These are phyloP conservation scores for Oxygymnocypris stewartii DNA, from an alignment of 2,113 vertebrate species.

Conservation along the genomic window DNA sequence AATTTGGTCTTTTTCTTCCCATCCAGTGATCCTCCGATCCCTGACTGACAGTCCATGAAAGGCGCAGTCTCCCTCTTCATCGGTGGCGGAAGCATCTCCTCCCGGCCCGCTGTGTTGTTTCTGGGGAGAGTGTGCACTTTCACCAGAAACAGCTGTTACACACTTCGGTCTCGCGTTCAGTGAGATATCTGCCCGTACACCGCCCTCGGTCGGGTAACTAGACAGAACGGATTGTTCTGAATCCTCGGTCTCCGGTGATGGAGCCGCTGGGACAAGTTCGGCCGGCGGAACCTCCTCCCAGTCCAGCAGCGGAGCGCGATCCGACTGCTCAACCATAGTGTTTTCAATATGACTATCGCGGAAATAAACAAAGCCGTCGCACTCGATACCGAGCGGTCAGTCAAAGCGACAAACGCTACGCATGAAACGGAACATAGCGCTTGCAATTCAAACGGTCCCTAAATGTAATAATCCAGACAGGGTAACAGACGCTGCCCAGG, in stretches of 20 bases:
- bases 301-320: constrained; percentile 88
- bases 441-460: neutral
- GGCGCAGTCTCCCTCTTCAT: constrained; percentile 56
- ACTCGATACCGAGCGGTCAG: neutral
- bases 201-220: constrained; percentile 53
- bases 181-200: constrained; percentile 57
- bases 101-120: constrained; percentile 50
- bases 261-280: constrained; percentile 65
- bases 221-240: constrained; percentile 57
- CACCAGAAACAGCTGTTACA: constrained; percentile 63
- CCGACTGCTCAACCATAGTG: constrained; percentile 87
- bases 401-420: neutral
- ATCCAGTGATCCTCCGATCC: constrained; percentile 67
- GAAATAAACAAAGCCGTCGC: neutral
- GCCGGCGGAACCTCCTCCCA: constrained; percentile 88
- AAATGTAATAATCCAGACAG: neutral
- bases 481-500: constrained; percentile 38
- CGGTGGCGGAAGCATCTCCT: constrained; percentile 57
- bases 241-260: constrained; percentile 57
- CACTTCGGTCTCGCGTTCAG: constrained; percentile 58
- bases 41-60: constrained; percentile 64
- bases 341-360: neutral
- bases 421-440: neutral
- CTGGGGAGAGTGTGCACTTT: constrained; percentile 56
- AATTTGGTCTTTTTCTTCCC: constrained; percentile 92